Evolutionary conservation across 2,797 vertebrate species (phyloP).

Genomic region (Prunella strophiata): DNA sequence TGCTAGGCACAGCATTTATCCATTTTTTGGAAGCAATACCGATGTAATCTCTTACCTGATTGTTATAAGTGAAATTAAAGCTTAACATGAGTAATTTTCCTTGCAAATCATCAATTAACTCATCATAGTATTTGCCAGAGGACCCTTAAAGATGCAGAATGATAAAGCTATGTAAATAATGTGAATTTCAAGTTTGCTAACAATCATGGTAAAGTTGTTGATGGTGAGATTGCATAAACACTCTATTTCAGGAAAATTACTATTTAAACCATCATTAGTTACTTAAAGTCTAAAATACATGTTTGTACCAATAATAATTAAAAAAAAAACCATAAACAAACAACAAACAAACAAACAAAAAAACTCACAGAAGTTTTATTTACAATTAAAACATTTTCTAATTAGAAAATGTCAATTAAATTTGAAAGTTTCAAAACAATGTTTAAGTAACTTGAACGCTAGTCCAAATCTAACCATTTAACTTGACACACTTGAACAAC

Average conservation of each 20-base stretch:
- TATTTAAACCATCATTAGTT: neutral
- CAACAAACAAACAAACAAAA: no score
- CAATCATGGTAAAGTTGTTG: neutral
- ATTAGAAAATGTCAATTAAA: neutral
- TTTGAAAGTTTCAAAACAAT: neutral
- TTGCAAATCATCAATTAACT: conserved; percentile 15
- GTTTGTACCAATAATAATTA: neutral
- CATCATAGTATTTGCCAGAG: neutral
- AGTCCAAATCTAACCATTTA: neutral
- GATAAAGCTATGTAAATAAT: neutral
- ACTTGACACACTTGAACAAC: neutral
- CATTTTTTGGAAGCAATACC: conserved; percentile 59
- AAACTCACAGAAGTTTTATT: neutral
- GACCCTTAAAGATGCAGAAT: neutral
- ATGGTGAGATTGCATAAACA: neutral
- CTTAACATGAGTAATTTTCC: neutral
- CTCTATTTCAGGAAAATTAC: neutral
- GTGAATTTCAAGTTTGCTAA: neutral
- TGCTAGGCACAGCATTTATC: conserved; percentile 20
- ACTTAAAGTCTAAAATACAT: neutral
- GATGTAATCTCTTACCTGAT: neutral
- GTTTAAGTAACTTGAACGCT: neutral
- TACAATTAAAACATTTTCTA: neutral
- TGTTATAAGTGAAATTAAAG: neutral
- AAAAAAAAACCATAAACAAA: no score